A percentile compares a stretch with the other conserved stretches of the same genome.
These are phyloP conservation scores for Thamnophis elegans DNA, from an alignment of 2,797 vertebrate genomes.

Conservation along the genomic window DNA sequence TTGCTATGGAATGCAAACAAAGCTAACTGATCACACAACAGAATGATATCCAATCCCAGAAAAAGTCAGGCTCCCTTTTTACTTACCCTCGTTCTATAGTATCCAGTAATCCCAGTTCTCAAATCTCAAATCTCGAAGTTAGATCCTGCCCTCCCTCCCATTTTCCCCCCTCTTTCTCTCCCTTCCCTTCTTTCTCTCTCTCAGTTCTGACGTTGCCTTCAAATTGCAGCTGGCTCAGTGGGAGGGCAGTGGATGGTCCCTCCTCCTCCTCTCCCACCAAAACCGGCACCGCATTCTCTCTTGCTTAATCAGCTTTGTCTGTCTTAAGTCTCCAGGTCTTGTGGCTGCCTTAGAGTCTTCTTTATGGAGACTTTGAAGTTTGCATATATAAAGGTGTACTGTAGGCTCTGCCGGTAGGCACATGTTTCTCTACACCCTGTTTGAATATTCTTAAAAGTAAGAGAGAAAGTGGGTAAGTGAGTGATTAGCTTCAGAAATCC, in stretches of 20 bases:
- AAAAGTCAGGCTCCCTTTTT: background rate
- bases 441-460: background rate
- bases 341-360: background rate
- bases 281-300: slow-evolving; percentile 20
- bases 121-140: background rate
- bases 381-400: background rate
- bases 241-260: background rate
- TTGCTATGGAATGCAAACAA: background rate
- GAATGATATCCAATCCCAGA: background rate
- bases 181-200: background rate
- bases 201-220: slow-evolving; percentile 15
- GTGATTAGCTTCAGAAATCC: background rate
- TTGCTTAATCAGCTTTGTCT: slow-evolving; percentile 52
- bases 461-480: background rate
- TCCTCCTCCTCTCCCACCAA: slow-evolving; percentile 5
- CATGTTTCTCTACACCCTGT: background rate
- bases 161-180: background rate
- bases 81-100: background rate
- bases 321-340: slow-evolving; percentile 4
- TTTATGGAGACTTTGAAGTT: background rate
- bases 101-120: background rate
- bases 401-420: background rate
- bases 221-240: background rate
- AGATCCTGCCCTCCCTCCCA: background rate
- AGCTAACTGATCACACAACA: background rate